Evolutionary conservation across 2,888 invertebrate species (phyloP).

Genomic region (Leucophenga maculata): DNA sequence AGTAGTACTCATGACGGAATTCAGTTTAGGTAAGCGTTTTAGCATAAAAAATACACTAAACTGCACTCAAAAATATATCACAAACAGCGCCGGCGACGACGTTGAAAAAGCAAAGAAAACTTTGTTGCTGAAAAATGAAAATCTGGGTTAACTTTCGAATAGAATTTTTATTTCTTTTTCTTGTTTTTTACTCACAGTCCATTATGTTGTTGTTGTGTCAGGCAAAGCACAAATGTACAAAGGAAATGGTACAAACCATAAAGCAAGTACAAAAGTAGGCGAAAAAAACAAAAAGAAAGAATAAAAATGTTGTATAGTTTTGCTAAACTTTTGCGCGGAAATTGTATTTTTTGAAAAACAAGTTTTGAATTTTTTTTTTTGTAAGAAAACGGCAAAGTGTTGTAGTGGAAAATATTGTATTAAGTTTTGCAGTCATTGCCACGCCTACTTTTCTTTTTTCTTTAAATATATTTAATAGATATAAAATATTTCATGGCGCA

Average conservation of each 20-base stretch:
- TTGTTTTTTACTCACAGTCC: background rate
- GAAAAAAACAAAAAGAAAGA: background rate
- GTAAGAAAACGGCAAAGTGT: background rate
- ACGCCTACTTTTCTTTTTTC: slow-evolving; percentile 5
- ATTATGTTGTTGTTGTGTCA: background rate
- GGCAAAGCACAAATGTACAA: background rate
- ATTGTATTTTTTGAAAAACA: too few species aligned
- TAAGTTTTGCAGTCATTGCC: slow-evolving; percentile 1
- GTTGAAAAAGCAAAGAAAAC: background rate
- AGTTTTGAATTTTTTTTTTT: background rate
- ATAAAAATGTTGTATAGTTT: background rate
- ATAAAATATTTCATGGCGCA: background rate
- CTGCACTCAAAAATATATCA: slow-evolving; percentile 15
- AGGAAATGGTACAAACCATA: slow-evolving; percentile 11
- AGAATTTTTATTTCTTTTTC: background rate
- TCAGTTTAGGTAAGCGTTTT: slow-evolving; percentile 47
- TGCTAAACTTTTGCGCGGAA: background rate
- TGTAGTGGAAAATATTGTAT: background rate
- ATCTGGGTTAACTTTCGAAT: slow-evolving; percentile 5
- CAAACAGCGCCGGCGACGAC: too few species aligned
- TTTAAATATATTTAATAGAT: background rate
- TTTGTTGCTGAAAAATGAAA: slow-evolving; percentile 15
- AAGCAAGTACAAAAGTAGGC: background rate
- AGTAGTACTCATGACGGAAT: background rate
- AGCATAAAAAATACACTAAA: slow-evolving; percentile 43